These are phyloP conservation scores for Micrasema minimum DNA, from an alignment of 1,140 invertebrate species.

Conservation along the genomic window DNA sequence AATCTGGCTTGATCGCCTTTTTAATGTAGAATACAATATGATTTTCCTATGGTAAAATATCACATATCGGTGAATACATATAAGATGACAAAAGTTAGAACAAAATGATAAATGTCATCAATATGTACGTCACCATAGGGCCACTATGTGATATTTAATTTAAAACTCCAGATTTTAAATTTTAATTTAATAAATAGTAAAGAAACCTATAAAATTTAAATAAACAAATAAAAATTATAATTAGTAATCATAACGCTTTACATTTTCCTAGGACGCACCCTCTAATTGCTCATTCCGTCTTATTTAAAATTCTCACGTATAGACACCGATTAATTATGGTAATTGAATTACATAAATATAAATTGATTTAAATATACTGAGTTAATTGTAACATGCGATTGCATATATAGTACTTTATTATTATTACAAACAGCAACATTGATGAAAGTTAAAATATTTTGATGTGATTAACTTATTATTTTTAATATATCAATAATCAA, in stretches of 20 bases:
- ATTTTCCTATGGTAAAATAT: conserved; percentile 29
- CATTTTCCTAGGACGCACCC: conserved; percentile 21
- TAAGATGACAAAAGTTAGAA: conserved; percentile 37
- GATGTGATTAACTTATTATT: conserved; percentile 25
- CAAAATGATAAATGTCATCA: conserved; percentile 21
- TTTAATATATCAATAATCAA: conserved; percentile 38
- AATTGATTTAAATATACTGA: conserved; percentile 18
- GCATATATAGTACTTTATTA: conserved; percentile 23
- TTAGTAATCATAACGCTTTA: no score
- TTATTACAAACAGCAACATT: conserved; percentile 50
- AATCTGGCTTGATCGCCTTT: no score
- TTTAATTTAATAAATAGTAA: no score
- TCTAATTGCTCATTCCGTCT: conserved; percentile 11
- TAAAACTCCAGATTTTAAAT: no score
- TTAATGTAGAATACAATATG: background rate
- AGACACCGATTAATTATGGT: conserved; percentile 34
- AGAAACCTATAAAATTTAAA: no score
- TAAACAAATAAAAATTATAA: no score
- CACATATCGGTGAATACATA: conserved; percentile 43
- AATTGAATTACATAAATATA: conserved; percentile 29
- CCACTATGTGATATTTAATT: conserved; percentile 46
- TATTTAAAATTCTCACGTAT: conserved; percentile 16
- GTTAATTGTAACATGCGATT: no score
- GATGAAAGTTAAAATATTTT: conserved; percentile 47
- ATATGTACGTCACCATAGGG: conserved; percentile 48